phyloP scores from a whole-genome alignment of 2,888 invertebrate species.

The Prionchulus punctatus region DNA sequence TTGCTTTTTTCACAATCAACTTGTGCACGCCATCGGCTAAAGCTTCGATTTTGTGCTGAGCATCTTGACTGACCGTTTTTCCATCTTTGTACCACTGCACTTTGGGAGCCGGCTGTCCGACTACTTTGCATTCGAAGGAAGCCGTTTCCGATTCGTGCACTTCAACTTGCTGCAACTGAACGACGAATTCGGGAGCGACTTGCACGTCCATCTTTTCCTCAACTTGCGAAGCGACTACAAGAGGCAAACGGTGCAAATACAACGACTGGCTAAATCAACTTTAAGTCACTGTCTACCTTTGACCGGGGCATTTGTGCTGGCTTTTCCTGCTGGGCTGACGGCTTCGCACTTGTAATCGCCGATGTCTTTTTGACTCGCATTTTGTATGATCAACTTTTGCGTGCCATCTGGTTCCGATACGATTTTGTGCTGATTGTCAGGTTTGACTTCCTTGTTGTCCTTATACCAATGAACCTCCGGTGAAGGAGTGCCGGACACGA shows the following conservation, averaged over 20 bases:
- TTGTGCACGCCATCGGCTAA: constrained; percentile 16
- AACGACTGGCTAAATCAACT: no score
- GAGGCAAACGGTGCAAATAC: no score
- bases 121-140: constrained; percentile 72
- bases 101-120: constrained; percentile 73
- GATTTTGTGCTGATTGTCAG: constrained; percentile 68
- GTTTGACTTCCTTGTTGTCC: constrained; percentile 67
- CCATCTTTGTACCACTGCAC: constrained; percentile 73
- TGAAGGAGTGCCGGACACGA: constrained; percentile 46
- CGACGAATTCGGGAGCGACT: constrained; percentile 54
- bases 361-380: constrained; percentile 81
- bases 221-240: no score
- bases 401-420: constrained; percentile 66
- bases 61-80: constrained; percentile 23
- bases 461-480: constrained; percentile 43
- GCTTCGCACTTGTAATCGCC: constrained; percentile 53
- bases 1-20: constrained; percentile 52
- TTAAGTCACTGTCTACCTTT: no score
- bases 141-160: constrained; percentile 72
- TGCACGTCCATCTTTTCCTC: neutral
- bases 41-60: neutral
- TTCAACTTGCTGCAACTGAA: constrained; percentile 61
- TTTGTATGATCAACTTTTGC: constrained; percentile 68
- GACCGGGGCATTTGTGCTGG: constrained; percentile 21
- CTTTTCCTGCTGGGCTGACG: constrained; percentile 28